Base-by-base conservation (phyloP, 2,888 invertebrate genomes). In the Parascotia fuliginaria region DNA sequence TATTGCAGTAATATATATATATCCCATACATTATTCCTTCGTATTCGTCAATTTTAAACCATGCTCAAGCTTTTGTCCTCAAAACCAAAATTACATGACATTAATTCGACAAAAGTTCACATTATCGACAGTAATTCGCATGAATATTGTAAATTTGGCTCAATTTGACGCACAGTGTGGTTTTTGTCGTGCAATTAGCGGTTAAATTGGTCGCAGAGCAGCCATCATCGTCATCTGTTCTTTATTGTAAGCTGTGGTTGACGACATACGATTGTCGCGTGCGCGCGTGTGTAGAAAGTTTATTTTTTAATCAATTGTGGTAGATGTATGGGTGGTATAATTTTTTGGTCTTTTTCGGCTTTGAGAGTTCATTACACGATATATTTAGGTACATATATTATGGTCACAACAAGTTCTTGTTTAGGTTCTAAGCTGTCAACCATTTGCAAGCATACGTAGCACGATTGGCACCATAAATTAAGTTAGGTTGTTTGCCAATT, bases 111-210 rank as follows among this genome's bases (percentile, higher is more conserved):
- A 55, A 48, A 58, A 37, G 37, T 50, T 16, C 12, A 47, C 36
- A 45, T 69, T 67, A 64, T 42, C 55, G 49, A 28, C 53, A 46
- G 60, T 73, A 77, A 79, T 82, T 79, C 68, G 65, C 55, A 54
- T 78, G 76, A 80, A 77, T 71, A 71, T 72, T 71, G 73, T 73
- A 70, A 81, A 81, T 75, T 79, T 61, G 62, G 66, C 60, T 62
- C 65, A 78, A 71, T 72, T 79, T 69, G 68, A 70, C 62, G 63
- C 67, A 56, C 55, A 55, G 51, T 82, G 85, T 63, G 84, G 85
- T 83, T 80, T 73, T 65, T 60, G 79, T 68, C 60, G 65, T 77
- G 81, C 77, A 81, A 87, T 89, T 88, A 84, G 85, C 65, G 87
- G 89, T 87, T 60, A 75, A 60, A 66, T 64, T 52, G 47, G 44